phyloP scores from a whole-genome alignment of 2,113 vertebrate species.

The Ardeotis arabs region DNA sequence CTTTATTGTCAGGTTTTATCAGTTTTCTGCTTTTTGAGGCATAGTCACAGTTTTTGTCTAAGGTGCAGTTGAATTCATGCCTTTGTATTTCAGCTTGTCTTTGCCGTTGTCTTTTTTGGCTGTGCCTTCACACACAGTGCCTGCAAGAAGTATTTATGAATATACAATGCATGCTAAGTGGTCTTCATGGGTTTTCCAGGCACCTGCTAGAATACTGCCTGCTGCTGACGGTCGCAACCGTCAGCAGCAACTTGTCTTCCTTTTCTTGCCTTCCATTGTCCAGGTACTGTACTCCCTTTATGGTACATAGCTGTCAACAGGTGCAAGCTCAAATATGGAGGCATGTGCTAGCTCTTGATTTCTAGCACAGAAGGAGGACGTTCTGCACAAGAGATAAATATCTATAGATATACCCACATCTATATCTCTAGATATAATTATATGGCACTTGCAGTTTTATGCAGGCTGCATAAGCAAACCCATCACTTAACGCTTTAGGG shows the following conservation, averaged over 20 bases:
- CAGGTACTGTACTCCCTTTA: constrained; percentile 44
- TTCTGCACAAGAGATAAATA: constrained; percentile 43
- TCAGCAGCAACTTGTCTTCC: constrained; percentile 43
- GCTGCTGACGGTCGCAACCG: neutral
- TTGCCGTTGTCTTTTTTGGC: constrained; percentile 78
- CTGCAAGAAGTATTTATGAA: constrained; percentile 76
- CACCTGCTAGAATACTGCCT: constrained; percentile 66
- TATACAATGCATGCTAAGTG: constrained; percentile 65
- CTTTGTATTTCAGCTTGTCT: constrained; percentile 72
- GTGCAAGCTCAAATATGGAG: constrained; percentile 29
- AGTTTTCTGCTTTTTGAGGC: constrained; percentile 67
- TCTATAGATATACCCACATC: constrained; percentile 57
- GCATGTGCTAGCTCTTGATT: neutral
- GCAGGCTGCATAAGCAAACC: constrained; percentile 70
- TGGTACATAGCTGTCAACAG: constrained; percentile 33
- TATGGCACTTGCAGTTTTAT: constrained; percentile 70
- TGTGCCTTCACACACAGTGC: constrained; percentile 82
- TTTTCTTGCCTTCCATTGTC: constrained; percentile 46
- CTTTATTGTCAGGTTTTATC: constrained; percentile 36
- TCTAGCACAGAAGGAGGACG: constrained; percentile 44
- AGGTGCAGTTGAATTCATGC: constrained; percentile 74
- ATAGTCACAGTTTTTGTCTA: constrained; percentile 32
- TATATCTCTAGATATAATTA: constrained; percentile 57
- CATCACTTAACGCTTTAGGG: constrained; percentile 64
- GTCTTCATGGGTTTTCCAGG: constrained; percentile 68